These are phyloP conservation scores for Steatocranus sp. DNA, from an alignment of 2,797 vertebrate species.

Conservation along the genomic window DNA sequence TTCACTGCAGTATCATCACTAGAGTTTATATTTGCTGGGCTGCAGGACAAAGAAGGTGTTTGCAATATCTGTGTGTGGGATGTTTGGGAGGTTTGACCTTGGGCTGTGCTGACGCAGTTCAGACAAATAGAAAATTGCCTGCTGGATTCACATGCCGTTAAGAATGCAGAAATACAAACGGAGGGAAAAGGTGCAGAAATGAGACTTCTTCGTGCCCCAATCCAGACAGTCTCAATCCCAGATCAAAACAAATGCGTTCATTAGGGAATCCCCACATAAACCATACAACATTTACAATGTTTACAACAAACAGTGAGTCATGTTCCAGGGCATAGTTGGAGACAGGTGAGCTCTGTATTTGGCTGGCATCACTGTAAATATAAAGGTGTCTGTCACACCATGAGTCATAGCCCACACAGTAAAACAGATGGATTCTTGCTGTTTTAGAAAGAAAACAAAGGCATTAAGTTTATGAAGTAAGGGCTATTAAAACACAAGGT, in stretches of 20 bases:
- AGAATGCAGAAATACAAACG: neutral
- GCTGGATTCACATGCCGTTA: neutral
- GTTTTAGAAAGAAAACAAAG: slow-evolving; percentile 51
- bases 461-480: slow-evolving; percentile 1
- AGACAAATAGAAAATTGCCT: slow-evolving; percentile 4
- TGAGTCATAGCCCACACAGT: slow-evolving; percentile 18
- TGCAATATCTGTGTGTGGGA: neutral
- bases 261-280: slow-evolving; percentile 33
- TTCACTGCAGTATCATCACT: slow-evolving; percentile 18
- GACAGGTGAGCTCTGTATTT: slow-evolving; percentile 45
- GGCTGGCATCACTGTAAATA: slow-evolving; percentile 9
- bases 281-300: slow-evolving; percentile 19
- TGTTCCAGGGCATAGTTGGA: slow-evolving; percentile 32
- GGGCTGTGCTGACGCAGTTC: slow-evolving; percentile 9
- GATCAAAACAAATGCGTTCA: slow-evolving; percentile 32
- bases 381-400: slow-evolving; percentile 13
- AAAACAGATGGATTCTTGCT: slow-evolving; percentile 33
- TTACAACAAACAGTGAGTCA: slow-evolving; percentile 62
- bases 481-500: neutral
- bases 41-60: neutral
- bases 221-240: slow-evolving; percentile 18
- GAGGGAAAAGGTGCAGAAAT: neutral
- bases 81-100: slow-evolving; percentile 44
- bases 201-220: neutral
- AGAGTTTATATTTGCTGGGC: slow-evolving; percentile 30